Base-by-base conservation (phyloP, 2,797 vertebrate species). In the Malurus splendens region DNA sequence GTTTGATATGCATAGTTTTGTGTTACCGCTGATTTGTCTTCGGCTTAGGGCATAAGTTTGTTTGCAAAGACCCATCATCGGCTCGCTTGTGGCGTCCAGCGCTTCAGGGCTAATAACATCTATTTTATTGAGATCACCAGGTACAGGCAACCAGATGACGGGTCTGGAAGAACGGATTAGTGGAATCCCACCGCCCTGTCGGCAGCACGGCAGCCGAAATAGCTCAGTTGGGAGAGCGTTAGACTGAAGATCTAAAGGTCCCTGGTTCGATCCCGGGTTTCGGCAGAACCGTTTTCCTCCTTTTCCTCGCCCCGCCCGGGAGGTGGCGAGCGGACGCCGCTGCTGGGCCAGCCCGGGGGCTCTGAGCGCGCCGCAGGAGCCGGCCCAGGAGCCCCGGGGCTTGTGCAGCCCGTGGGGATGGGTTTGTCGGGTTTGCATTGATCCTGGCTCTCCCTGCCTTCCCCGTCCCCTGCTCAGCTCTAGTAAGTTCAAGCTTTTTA, bases 171-270 rank as follows among this genome's bases (percentile, higher is more conserved):
- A 10, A 30, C 0, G 0, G 1, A 22, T 51, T 89, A 64, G 19
- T 41, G 0, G 0, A 0, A 3, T 7, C 10, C 5, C 14, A 14
- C 8, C 0, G 0, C 0, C 0, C 0, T 0, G 0, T 0, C 0
- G 0, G 0, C 1, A 10, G 0, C 32, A 33, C 8, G 6, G 24
- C 10, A 0, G 93, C 96, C 95, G 93, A 96, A 96, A 96, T 97
- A 97, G 96, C 96, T 97, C 96, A 97, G 96, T 94, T 97, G 96
- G 96, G 96, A 97, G 96, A 96, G 96, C 96, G 95, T 96, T 96
- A 96, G 96, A 96, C 96, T 96, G 96, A 96, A 96, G 96, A 96
- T 96, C 96, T 96, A 96, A 96, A 97, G 96, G 96, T 97, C 96
- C 96, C 96, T 97, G 96, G 96, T 97, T 97, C 96, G 94, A 96